Evolutionary conservation across 2,888 invertebrate species (phyloP).

Genomic region (Harmothoe impar): DNA sequence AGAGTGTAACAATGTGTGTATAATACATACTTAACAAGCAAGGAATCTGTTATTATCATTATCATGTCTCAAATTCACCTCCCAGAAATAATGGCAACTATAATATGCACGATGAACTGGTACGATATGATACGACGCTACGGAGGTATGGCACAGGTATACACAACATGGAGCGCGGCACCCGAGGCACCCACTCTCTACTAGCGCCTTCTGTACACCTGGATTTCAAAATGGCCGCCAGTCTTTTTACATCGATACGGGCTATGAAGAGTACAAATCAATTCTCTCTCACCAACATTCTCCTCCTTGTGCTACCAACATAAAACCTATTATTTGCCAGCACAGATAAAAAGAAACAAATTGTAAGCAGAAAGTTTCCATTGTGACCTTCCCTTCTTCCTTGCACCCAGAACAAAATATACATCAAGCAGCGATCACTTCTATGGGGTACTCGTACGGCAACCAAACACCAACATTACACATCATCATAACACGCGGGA

Average conservation of each 20-base stretch:
- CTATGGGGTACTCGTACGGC: too few species aligned
- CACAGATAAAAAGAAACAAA: not conserved
- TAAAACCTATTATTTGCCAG: not conserved
- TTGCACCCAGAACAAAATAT: not conserved
- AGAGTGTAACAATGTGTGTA: too few species aligned
- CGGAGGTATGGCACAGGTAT: conserved; percentile 42
- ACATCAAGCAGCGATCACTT: not conserved
- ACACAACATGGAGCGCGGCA: not conserved
- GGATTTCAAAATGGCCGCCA: conserved; percentile 15
- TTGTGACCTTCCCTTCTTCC: not conserved
- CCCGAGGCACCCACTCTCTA: not conserved
- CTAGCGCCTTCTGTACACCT: not conserved
- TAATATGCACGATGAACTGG: not conserved
- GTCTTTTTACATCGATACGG: not conserved
- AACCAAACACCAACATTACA: too few species aligned
- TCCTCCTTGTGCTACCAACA: not conserved
- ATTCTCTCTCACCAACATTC: not conserved
- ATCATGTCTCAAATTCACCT: not conserved
- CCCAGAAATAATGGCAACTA: not conserved
- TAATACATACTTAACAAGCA: too few species aligned
- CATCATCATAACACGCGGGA: too few species aligned
- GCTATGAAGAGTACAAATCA: not conserved
- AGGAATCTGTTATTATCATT: too few species aligned
- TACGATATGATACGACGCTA: conserved; percentile 50
- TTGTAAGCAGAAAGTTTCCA: conserved; percentile 11